These are phyloP conservation scores for Pentamera pediparva DNA, from an alignment of 53 echinoderm and acorn worm genomes.

Conservation along the genomic window DNA sequence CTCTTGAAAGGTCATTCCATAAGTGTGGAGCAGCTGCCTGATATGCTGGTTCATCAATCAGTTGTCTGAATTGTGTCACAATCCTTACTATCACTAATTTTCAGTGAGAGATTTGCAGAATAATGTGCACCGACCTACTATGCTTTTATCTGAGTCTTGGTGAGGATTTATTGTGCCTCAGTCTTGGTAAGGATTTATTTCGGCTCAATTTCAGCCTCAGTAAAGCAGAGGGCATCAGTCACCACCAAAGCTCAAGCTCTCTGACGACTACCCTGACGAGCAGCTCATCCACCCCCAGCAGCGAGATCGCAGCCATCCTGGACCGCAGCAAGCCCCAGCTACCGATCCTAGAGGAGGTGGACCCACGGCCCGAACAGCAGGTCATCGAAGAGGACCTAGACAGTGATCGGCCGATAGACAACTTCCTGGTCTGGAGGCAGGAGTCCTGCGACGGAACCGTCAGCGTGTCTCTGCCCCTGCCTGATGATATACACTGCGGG, in stretches of 20 bases:
- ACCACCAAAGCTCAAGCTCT: constrained; percentile 82
- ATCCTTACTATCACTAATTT: too few species aligned
- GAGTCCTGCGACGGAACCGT: constrained; percentile 39
- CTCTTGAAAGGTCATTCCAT: too few species aligned
- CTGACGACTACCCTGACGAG: constrained; percentile 92
- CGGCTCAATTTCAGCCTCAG: constrained; percentile 12
- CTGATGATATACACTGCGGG: constrained; percentile 85
- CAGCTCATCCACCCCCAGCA: constrained; percentile 83
- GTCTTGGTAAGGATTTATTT: too few species aligned
- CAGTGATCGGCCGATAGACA: constrained; percentile 42
- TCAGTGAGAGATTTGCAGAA: too few species aligned
- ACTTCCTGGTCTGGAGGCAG: constrained; percentile 70
- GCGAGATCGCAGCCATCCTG: constrained; percentile 56
- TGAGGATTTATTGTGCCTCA: too few species aligned
- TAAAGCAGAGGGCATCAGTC: constrained; percentile 33
- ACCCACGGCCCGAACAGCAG: constrained; percentile 33
- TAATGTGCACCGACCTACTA: too few species aligned
- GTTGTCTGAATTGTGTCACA: too few species aligned
- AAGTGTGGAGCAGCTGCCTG: too few species aligned
- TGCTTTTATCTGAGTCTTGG: too few species aligned
- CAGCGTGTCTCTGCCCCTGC: constrained; percentile 62
- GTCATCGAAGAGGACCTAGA: constrained; percentile 23
- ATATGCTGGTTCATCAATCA: too few species aligned
- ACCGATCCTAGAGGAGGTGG: constrained; percentile 67
- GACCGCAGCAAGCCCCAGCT: constrained; percentile 46